These are phyloP conservation scores for Nerophis ophidion DNA, from an alignment of 2,113 vertebrate species.

Conservation along the genomic window DNA sequence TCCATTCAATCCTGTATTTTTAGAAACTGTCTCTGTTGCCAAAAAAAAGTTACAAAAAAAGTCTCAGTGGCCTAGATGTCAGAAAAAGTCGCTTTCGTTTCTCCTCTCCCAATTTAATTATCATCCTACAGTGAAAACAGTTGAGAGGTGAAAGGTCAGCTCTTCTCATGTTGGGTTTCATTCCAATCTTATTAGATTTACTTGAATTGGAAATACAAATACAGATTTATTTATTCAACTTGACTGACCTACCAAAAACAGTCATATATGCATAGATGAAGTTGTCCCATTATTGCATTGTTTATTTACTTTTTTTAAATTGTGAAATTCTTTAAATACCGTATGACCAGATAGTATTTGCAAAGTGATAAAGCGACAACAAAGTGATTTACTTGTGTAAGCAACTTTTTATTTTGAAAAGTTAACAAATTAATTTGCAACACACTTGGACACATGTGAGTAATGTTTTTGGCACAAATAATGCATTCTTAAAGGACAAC, in stretches of 20 bases:
- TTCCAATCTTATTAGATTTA: slow-evolving; percentile 35
- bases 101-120: neutral
- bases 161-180: slow-evolving; percentile 17
- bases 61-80: too few species aligned
- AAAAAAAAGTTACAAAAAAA: neutral
- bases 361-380: too few species aligned
- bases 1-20: slow-evolving; percentile 23
- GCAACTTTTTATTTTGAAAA: too few species aligned
- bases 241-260: neutral
- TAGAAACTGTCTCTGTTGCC: slow-evolving; percentile 14
- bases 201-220: slow-evolving; percentile 20
- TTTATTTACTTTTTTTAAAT: too few species aligned
- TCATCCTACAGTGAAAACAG: slow-evolving; percentile 17
- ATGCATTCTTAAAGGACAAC: too few species aligned
- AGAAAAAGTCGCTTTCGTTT: neutral
- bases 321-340: too few species aligned
- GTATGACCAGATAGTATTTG: too few species aligned
- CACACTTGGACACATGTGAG: too few species aligned
- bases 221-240: slow-evolving; percentile 9
- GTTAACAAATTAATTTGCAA: too few species aligned
- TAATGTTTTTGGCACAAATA: too few species aligned
- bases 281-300: too few species aligned
- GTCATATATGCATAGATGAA: neutral
- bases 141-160: slow-evolving; percentile 20
- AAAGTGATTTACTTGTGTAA: too few species aligned